phyloP scores from a whole-genome alignment of 2,797 vertebrate species.

The Ciconia nigra region DNA sequence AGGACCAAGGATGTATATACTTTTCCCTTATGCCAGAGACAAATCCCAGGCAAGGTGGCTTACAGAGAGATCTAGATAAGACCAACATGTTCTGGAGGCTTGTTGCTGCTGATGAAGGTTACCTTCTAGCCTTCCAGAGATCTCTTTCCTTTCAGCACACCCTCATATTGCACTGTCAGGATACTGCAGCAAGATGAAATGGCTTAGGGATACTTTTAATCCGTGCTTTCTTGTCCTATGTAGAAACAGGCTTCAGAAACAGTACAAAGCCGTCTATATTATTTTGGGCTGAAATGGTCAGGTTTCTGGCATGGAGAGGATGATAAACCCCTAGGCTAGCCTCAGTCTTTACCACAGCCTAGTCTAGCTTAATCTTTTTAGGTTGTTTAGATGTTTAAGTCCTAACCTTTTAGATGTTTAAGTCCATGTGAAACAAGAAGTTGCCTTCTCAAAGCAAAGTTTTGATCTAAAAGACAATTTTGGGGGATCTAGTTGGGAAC shows the following conservation, averaged over 20 bases:
- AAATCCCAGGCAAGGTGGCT: neutral
- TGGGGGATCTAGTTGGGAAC: neutral
- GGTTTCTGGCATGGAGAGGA: neutral
- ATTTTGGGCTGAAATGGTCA: neutral
- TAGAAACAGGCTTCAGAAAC: neutral
- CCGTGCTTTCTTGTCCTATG: neutral
- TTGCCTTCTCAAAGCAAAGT: neutral
- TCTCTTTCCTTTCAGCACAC: neutral
- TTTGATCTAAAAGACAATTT: neutral
- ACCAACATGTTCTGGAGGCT: neutral
- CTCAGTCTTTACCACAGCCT: neutral
- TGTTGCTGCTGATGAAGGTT: neutral
- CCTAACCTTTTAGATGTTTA: neutral
- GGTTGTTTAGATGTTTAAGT: neutral
- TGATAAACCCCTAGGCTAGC: neutral
- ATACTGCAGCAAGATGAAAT: neutral
- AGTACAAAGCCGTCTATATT: neutral
- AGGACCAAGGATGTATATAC: rapidly evolving
- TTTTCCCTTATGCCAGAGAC: neutral
- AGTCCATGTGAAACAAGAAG: neutral
- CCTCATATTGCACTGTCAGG: neutral
- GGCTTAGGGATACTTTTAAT: neutral
- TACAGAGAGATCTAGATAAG: neutral
- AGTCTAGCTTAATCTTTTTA: neutral
- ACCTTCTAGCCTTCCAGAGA: neutral